Conservation (phyloP, 2,888 invertebrate species). For the Horisme vitalbata region DNA sequence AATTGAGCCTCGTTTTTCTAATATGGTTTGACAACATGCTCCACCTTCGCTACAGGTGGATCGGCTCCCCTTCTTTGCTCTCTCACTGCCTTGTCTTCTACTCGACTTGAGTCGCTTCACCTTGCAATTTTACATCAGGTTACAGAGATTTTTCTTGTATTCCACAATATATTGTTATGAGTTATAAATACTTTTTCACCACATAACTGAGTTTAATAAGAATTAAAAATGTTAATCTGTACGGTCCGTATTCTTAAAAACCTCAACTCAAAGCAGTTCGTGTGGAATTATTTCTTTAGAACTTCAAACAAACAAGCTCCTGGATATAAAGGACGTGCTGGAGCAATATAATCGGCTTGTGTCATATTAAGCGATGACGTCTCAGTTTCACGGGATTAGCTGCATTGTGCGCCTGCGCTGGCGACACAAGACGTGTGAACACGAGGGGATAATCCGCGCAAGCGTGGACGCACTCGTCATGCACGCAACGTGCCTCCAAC, state of each 20-base stretch:
- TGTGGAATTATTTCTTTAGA: not conserved
- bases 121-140: no score
- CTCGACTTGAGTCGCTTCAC: not conserved
- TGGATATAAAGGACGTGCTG: not conserved
- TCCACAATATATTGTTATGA: no score
- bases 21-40: conserved; percentile 52
- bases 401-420: not conserved
- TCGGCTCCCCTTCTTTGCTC: not conserved
- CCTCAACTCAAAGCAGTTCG: not conserved
- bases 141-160: no score
- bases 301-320: conserved; percentile 1
- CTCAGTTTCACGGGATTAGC: not conserved
- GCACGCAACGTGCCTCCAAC: no score
- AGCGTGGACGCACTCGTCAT: not conserved
- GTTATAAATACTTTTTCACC: no score
- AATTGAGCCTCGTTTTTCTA: conserved; percentile 61
- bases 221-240: no score
- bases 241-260: no score
- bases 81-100: not conserved
- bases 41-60: conserved; percentile 16
- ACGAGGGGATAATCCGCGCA: not conserved
- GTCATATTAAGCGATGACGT: not conserved
- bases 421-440: not conserved
- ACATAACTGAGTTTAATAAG: no score
- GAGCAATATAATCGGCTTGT: conserved; percentile 9